A percentile compares a stretch with the other conserved stretches of the same genome.
Conservation (phyloP, 2,113 vertebrate species). For the Gavia stellata region DNA sequence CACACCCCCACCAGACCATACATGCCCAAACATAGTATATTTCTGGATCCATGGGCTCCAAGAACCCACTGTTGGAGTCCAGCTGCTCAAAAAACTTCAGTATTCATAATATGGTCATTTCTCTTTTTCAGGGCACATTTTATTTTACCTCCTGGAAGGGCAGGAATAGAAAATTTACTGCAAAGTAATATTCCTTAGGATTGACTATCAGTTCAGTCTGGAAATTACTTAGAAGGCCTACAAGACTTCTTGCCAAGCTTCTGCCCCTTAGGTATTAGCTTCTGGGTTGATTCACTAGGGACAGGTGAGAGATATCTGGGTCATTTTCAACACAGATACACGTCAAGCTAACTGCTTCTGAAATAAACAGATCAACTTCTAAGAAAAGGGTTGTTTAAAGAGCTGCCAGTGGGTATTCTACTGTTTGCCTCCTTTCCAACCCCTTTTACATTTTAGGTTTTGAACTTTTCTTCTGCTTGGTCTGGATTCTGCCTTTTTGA, state of each 20-base stretch:
- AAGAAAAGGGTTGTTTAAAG: background rate
- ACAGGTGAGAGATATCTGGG: background rate
- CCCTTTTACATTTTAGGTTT: background rate
- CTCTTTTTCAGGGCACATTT: background rate
- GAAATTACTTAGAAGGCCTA: constrained; percentile 2
- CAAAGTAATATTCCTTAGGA: background rate
- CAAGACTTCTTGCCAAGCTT: background rate
- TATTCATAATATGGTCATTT: background rate
- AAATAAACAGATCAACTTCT: constrained; percentile 19
- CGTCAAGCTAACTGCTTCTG: constrained; percentile 22
- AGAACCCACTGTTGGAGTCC: background rate
- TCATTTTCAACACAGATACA: constrained; percentile 34
- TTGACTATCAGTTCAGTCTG: background rate
- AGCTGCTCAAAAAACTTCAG: background rate
- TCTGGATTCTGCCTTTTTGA: background rate
- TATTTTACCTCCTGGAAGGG: background rate
- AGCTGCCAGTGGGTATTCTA: background rate
- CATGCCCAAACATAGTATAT: fast-evolving
- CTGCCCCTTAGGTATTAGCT: background rate
- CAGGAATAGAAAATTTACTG: background rate
- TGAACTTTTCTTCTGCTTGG: background rate
- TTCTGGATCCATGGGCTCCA: background rate
- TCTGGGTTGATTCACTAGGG: background rate
- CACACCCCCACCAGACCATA: fast-evolving
- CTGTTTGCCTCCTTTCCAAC: background rate